Base-by-base conservation (phyloP, 1,140 invertebrate genomes). In the Stenopsyche tienmushanensis region DNA sequence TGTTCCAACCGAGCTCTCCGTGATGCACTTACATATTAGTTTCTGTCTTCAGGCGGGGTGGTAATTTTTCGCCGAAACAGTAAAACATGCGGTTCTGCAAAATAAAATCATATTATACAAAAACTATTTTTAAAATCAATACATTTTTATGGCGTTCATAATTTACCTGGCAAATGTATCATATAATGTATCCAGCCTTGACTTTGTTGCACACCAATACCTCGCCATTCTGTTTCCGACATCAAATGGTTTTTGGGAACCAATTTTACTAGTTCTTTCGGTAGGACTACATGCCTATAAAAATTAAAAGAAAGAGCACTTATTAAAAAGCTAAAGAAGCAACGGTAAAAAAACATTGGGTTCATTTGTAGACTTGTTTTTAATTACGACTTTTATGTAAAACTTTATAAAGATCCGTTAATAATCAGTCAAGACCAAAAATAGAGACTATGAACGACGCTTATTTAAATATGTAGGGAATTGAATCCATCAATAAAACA, bases 171-270 rank as follows among this genome's bases (percentile, higher is more conserved):
- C 72, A 89, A 83, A 79, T 97, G 94, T 66, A 87, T 89, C 93
- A 97, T 96, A 71, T 96, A 98, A 80, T 97, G 94, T 5, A 95
- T 83, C 95, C 95, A 97, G 41, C 94, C 94, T 72, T 90, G 88
- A 77, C 92, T 95, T 77, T 97, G 94, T 77, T 96, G 93, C 1
- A 98, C 91, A 9, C 95, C 95, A 71, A 97, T 87, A 65, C 86
- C 83, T 77, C 95, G 85, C 96, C 95, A 97, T 82, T 98, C 94
- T 23, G 85, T 79, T 80, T 98, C 95, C 1, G 89, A 85, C 89
- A 98, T 93, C 45, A 97, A 79, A 80, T 93, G 92, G 71, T 90
- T 92, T 79, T 90, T 94, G 1, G 95, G 94, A 9, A 97, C 88
- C 54, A 89, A 75, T 76, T 94, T 93, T n/a, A 90, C 90, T 77